Evolutionary conservation across 2,888 invertebrate species (phyloP).

Genomic region (Antitype chi): DNA sequence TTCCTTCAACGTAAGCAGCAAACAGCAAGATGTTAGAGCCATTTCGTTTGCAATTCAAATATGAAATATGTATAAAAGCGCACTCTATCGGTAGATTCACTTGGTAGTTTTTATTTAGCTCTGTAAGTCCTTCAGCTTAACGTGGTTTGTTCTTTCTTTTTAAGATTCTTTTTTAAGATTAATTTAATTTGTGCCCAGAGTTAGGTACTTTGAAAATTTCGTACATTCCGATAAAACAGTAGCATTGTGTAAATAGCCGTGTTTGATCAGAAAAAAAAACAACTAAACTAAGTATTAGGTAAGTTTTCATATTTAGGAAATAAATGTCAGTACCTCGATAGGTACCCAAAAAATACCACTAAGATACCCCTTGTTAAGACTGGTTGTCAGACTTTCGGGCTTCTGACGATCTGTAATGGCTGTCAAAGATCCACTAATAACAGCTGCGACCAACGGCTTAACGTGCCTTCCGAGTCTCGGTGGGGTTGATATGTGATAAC

Average conservation of each 20-base stretch:
- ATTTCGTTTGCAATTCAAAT: slow-evolving; percentile 39
- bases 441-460: no score
- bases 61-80: slow-evolving; percentile 21
- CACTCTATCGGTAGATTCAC: slow-evolving; percentile 17
- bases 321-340: neutral
- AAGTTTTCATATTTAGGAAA: neutral
- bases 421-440: no score
- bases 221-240: neutral
- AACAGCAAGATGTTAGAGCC: slow-evolving; percentile 24
- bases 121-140: neutral
- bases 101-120: slow-evolving; percentile 28
- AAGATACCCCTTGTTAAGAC: no score
- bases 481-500: no score
- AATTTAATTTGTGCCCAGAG: no score
- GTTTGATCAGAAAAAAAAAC: neutral
- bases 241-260: neutral
- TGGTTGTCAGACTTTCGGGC: no score
- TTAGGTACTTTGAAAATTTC: no score
- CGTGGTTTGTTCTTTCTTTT: slow-evolving; percentile 6
- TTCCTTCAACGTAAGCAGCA: neutral
- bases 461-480: no score
- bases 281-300: neutral
- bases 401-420: no score
- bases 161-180: no score
- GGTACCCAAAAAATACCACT: no score